phyloP scores from a whole-genome alignment of 2,797 vertebrate genomes.

The Hapalemur alaotrensis region DNA sequence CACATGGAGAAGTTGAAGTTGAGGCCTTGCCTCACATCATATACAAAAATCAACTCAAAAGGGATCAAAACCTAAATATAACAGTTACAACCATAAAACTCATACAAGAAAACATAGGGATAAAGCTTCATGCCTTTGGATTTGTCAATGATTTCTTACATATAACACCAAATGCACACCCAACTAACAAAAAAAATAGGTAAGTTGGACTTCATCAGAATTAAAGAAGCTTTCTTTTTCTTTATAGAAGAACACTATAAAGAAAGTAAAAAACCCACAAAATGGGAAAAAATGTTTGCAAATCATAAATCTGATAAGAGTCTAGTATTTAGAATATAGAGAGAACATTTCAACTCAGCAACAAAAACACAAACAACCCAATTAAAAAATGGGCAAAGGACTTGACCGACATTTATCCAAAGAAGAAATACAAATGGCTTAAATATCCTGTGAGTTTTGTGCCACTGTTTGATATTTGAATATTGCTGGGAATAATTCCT shows the following conservation, averaged over 20 bases:
- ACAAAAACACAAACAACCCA: neutral
- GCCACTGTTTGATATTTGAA: neutral
- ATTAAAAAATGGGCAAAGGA: neutral
- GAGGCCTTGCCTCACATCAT: neutral
- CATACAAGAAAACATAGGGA: neutral
- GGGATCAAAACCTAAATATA: neutral
- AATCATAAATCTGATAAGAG: neutral
- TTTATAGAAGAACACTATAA: neutral
- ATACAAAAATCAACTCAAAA: neutral
- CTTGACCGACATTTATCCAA: neutral
- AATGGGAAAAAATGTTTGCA: neutral
- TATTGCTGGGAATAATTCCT: neutral
- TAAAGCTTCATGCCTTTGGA: neutral
- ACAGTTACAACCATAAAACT: neutral
- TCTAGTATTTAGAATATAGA: neutral
- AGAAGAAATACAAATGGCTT: neutral
- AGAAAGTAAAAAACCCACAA: neutral
- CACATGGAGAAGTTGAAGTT: neutral
- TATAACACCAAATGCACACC: neutral
- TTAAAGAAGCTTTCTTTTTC: neutral
- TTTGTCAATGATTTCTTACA: neutral
- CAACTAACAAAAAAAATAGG: neutral
- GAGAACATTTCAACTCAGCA: neutral
- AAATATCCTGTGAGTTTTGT: neutral
- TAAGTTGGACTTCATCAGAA: neutral